Evolutionary conservation across 2,888 invertebrate species (phyloP).

Genomic region (Tetrapedia diversipes): DNA sequence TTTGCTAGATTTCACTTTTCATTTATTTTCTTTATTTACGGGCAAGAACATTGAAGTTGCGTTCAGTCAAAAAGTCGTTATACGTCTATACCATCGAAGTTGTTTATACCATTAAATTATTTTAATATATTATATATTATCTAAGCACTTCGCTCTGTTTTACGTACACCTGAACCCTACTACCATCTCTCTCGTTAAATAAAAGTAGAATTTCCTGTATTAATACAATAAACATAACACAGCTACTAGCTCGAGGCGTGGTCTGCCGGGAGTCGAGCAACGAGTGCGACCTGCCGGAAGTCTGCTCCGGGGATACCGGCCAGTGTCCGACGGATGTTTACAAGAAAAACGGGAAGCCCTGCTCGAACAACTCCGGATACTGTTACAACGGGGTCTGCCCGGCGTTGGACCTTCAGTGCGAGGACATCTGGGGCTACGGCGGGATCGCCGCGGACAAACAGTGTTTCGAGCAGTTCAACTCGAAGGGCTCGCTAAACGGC

Average conservation of each 20-base stretch:
- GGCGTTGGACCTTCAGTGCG: constrained; percentile 93
- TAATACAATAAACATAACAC: no score
- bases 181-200: no score
- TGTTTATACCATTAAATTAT: no score
- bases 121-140: no score
- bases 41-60: no score
- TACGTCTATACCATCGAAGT: no score
- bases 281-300: constrained; percentile 98
- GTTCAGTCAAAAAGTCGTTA: no score
- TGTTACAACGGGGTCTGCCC: constrained; percentile 97
- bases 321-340: constrained; percentile 95
- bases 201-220: no score
- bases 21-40: no score
- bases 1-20: no score
- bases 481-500: constrained; percentile 96
- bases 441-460: constrained; percentile 92
- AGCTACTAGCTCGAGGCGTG: constrained; percentile 90
- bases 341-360: constrained; percentile 96
- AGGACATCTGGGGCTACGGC: constrained; percentile 96
- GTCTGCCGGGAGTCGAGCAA: constrained; percentile 93
- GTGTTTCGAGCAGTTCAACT: constrained; percentile 97
- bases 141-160: no score
- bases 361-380: constrained; percentile 89
- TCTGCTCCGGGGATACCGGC: constrained; percentile 94
- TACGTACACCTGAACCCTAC: no score